A percentile compares a stretch with the other conserved stretches of the same genome.
Evolutionary conservation across 2,888 invertebrate genomes (phyloP).

Genomic region (Oscheius sp.): DNA sequence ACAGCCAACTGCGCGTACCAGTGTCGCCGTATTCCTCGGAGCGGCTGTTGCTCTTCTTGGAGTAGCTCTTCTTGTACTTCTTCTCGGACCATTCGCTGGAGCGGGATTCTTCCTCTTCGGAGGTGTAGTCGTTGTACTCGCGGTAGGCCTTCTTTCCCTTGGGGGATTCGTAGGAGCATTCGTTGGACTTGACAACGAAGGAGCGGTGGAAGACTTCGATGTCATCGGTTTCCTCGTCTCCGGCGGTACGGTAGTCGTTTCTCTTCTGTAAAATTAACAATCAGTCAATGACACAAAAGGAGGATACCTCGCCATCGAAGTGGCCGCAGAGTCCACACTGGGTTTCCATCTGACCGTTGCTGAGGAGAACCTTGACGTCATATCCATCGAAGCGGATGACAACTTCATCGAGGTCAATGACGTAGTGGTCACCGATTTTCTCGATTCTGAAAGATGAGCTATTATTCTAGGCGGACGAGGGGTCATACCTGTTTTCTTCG

Average conservation of each 20-base stretch:
- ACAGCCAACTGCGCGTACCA: not conserved
- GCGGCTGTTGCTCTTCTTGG: not conserved
- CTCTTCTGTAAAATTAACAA: conserved; percentile 23
- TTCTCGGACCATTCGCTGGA: not conserved
- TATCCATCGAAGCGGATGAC: conserved; percentile 66
- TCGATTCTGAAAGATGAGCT: conserved; percentile 47
- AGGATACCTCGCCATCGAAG: conserved; percentile 59
- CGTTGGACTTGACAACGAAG: conserved; percentile 54
- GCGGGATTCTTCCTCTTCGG: conserved; percentile 39
- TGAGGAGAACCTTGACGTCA: conserved; percentile 56
- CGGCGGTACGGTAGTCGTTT: conserved; percentile 63
- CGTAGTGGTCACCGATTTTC: conserved; percentile 43
- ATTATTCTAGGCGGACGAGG: not conserved
- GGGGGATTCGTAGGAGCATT: conserved; percentile 45
- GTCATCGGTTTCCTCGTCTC: conserved; percentile 58
- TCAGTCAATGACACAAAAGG: not conserved
- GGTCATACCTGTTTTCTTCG: conserved; percentile 20
- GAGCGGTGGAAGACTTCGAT: conserved; percentile 68
- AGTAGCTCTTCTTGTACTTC: not conserved
- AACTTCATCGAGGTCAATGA: conserved; percentile 56
- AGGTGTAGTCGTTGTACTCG: conserved; percentile 26
- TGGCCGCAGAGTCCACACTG: conserved; percentile 72
- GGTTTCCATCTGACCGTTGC: conserved; percentile 50
- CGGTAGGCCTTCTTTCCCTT: conserved; percentile 50
- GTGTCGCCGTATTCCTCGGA: conserved; percentile 4